phyloP scores from a whole-genome alignment of 2,797 vertebrate species.

The Corythornis leucogaster region DNA sequence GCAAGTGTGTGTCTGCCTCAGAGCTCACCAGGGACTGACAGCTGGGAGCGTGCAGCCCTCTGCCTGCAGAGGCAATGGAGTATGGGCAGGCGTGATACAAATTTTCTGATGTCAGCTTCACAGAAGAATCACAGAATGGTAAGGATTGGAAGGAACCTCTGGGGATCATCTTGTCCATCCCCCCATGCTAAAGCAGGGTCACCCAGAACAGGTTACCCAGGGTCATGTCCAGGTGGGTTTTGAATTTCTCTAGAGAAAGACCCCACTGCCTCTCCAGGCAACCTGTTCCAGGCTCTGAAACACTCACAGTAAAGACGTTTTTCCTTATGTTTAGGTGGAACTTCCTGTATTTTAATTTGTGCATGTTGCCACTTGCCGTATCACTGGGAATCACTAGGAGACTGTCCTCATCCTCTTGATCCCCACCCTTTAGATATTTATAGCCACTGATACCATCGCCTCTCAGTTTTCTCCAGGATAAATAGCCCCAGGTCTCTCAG shows the following conservation, averaged over 20 bases:
- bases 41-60: neutral
- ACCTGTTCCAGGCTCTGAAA: neutral
- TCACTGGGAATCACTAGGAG: neutral
- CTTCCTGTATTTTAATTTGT: neutral
- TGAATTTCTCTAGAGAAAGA: neutral
- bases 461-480: neutral
- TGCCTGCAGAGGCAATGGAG: neutral
- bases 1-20: neutral
- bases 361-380: neutral
- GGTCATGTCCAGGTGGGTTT: neutral
- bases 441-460: neutral
- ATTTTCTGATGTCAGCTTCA: neutral
- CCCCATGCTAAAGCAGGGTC: neutral
- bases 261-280: neutral
- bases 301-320: neutral
- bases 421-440: neutral
- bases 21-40: neutral
- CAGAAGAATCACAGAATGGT: neutral
- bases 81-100: fast-evolving
- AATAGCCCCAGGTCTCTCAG: neutral
- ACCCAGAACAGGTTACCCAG: neutral
- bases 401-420: neutral
- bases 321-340: neutral
- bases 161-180: neutral
- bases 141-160: neutral